phyloP scores from a whole-genome alignment of 2,113 vertebrate species.

The Nyctibius bracteatus region DNA sequence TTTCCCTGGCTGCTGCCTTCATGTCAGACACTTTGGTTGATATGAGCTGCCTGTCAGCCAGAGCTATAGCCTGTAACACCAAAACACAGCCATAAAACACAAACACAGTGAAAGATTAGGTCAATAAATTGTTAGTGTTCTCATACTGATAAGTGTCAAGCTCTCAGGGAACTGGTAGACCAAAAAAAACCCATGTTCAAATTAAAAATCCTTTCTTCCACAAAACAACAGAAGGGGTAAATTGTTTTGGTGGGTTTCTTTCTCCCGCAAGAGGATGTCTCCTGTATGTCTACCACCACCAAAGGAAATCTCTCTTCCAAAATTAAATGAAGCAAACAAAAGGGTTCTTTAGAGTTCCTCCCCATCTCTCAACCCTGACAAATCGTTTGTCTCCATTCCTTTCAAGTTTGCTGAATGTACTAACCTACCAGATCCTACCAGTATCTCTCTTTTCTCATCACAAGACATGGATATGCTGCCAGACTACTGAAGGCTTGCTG shows the following conservation, averaged over 20 bases:
- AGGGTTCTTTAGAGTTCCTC: not conserved
- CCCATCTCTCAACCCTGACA: not conserved
- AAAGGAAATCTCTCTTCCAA: not conserved
- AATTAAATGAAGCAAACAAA: not conserved
- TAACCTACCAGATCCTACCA: not conserved
- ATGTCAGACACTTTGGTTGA: not conserved
- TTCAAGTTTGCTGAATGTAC: not conserved
- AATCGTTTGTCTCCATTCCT: not conserved
- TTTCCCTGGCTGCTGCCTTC: not conserved
- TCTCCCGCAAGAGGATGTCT: not conserved
- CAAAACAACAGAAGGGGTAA: not conserved
- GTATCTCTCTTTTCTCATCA: not conserved
- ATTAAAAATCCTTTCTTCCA: not conserved
- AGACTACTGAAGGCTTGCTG: not conserved
- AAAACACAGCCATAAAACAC: not conserved
- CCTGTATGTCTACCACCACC: not conserved
- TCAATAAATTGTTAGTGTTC: not conserved
- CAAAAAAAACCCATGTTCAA: not conserved
- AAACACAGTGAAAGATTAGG: not conserved
- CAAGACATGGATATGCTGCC: not conserved
- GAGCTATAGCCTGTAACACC: not conserved
- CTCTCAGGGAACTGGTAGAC: not conserved
- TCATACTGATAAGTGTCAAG: not conserved
- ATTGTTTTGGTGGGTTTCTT: not conserved
- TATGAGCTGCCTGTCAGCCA: not conserved